phyloP scores from a whole-genome alignment of 2,888 invertebrate species.

The Ommatoiulus sabulosus region DNA sequence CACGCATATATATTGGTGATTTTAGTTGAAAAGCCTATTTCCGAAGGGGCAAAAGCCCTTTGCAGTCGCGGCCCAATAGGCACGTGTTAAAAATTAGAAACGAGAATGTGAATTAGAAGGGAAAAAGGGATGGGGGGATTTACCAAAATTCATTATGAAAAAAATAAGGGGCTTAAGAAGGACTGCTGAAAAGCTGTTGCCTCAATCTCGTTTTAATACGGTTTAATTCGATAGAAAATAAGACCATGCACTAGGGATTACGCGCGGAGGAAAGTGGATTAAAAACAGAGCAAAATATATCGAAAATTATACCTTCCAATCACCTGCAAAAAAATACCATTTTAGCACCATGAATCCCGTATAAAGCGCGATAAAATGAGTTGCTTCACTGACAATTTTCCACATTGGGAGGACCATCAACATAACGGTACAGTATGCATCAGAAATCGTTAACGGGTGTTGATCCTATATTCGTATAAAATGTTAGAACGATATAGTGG shows the following conservation, averaged over 20 bases:
- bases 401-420: too few species aligned
- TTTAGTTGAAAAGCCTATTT: neutral
- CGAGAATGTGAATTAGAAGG: constrained; percentile 10
- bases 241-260: constrained; percentile 8
- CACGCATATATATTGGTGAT: constrained; percentile 42
- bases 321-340: neutral
- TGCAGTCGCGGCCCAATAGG: neutral
- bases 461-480: too few species aligned
- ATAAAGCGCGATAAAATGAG: neutral
- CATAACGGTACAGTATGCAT: too few species aligned
- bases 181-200: constrained; percentile 37
- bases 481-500: too few species aligned
- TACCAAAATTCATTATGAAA: constrained; percentile 24
- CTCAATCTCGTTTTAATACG: constrained; percentile 19
- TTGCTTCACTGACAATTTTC: neutral
- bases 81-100: constrained; percentile 47
- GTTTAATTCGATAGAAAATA: neutral
- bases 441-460: too few species aligned
- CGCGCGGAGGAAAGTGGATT: neutral
- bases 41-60: constrained; percentile 2
- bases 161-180: constrained; percentile 24
- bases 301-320: neutral
- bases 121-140: neutral
- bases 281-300: neutral
- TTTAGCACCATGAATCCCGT: neutral